Base-by-base conservation (phyloP, 2,888 invertebrate genomes). In the Criorhina ranunculi region DNA sequence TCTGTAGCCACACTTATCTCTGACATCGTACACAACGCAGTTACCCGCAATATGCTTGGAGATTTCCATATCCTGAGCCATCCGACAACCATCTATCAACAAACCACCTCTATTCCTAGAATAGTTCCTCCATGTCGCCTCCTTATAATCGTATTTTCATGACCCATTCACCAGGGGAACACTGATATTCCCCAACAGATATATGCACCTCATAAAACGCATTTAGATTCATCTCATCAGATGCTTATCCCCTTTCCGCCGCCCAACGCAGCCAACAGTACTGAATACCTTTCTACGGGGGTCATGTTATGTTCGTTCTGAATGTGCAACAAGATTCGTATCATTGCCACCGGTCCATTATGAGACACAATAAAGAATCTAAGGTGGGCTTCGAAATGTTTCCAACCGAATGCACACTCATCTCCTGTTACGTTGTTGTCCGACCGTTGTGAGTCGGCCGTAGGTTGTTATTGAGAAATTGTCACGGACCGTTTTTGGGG, bases 321-420 rank as follows among this genome's bases (percentile, higher is more conserved):
- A 67, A 72, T 82, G 72, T 77, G 82, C 82, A 82, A 82, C 82
- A 82, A 82, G 82, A 82, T 82, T 72, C 82, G 66, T 82, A 82
- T 82, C 82, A 77, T 60, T 77, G 82, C 77, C 77, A 82, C 77
- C 66, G 79, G 64, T 72, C 82, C 77, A 82, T 77, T 82, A 82
- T 82, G 75, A 82, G 82, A 37, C 72, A 77, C 70, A 51, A 77
- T 72, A 77, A 72, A 64, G 72, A 46, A 82, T 72, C 77, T 67
- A 66, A 76, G 76, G 76, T 82, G 81, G 59, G 19, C 51, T 33
- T 24, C 24, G 46, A 73, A 62, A 19, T n/a, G 24, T 55, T 44
- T 64, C 62, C 64, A 44, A 37, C 55, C 55, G 44, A 37, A 46
- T 75, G 55, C 17, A 19, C 44, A n/a, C n/a, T n/a, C n/a, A 17